Evolutionary conservation across 2,113 vertebrate species (phyloP).

Genomic region (Clarias batrachus): DNA sequence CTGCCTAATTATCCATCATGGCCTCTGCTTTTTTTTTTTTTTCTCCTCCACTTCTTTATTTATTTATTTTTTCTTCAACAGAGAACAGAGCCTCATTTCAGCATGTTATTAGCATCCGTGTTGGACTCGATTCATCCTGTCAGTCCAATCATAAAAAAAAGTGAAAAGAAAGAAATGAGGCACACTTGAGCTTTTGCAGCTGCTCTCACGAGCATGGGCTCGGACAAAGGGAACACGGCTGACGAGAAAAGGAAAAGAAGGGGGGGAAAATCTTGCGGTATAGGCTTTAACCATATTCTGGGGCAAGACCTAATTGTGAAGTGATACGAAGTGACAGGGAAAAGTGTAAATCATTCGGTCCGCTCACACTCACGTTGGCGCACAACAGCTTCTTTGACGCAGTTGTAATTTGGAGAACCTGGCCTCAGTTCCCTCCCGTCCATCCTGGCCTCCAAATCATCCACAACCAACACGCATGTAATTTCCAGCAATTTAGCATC

Average conservation of each 20-base stretch:
- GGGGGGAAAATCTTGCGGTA: conserved; percentile 1
- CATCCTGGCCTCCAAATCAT: conserved; percentile 49
- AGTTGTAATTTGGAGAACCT: conserved; percentile 61
- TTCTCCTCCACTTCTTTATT: background rate
- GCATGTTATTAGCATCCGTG: conserved; percentile 31
- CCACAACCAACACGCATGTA: conserved; percentile 54
- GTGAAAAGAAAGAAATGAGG: conserved; percentile 7
- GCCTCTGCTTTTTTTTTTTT: background rate
- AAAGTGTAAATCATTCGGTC: conserved; percentile 58
- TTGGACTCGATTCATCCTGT: conserved; percentile 34
- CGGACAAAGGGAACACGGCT: conserved; percentile 21
- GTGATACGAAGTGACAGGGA: conserved; percentile 50
- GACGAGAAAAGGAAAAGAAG: conserved; percentile 3
- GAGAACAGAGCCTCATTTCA: conserved; percentile 30
- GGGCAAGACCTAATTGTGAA: conserved; percentile 54
- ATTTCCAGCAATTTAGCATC: conserved; percentile 61
- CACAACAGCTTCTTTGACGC: conserved; percentile 56
- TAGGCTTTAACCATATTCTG: conserved; percentile 19
- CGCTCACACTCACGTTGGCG: conserved; percentile 45
- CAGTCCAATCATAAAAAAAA: conserved; percentile 29
- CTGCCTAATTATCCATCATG: conserved; percentile 28
- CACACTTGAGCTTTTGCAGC: conserved; percentile 35
- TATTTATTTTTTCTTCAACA: background rate
- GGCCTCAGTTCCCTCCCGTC: conserved; percentile 38
- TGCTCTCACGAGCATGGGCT: conserved; percentile 36